A percentile compares a stretch with the other conserved stretches of the same genome.
Conservation (phyloP, 2,113 vertebrate genomes). For the Proteles cristata region DNA sequence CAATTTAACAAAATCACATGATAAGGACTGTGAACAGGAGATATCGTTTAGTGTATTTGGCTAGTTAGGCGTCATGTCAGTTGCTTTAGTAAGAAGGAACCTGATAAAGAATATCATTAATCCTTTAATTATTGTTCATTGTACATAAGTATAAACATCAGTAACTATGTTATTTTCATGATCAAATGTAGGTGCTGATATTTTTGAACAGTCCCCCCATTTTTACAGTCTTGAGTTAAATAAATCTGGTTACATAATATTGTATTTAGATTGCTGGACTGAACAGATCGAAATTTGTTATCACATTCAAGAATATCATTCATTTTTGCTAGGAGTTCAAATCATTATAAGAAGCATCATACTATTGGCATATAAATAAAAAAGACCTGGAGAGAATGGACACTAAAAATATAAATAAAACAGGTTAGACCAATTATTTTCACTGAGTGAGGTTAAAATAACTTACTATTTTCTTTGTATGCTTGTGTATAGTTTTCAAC, state of each 20-base stretch:
- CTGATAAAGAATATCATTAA: not conserved
- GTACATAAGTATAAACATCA: not conserved
- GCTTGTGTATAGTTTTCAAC: not conserved
- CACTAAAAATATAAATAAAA: not conserved
- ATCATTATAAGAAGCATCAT: not conserved
- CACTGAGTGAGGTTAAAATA: not conserved
- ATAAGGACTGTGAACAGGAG: not conserved
- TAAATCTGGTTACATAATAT: not conserved
- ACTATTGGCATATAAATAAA: not conserved
- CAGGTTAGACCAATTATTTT: not conserved
- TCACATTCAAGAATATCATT: not conserved
- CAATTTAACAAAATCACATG: not conserved
- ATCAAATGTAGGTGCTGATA: not conserved
- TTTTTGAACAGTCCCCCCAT: not conserved
- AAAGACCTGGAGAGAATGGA: not conserved
- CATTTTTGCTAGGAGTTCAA: not conserved
- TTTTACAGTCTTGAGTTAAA: not conserved
- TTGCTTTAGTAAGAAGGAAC: not conserved
- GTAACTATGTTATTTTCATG: not conserved
- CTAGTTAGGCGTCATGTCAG: not conserved
- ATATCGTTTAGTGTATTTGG: not conserved
- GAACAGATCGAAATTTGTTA: not conserved
- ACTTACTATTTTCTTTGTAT: not conserved
- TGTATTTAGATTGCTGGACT: not conserved
- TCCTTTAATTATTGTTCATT: not conserved